Evolutionary conservation across 2,797 vertebrate species (phyloP), one percentile per base, ranked within the genome.

Genomic region (Pachyuromys duprasi): DNA sequence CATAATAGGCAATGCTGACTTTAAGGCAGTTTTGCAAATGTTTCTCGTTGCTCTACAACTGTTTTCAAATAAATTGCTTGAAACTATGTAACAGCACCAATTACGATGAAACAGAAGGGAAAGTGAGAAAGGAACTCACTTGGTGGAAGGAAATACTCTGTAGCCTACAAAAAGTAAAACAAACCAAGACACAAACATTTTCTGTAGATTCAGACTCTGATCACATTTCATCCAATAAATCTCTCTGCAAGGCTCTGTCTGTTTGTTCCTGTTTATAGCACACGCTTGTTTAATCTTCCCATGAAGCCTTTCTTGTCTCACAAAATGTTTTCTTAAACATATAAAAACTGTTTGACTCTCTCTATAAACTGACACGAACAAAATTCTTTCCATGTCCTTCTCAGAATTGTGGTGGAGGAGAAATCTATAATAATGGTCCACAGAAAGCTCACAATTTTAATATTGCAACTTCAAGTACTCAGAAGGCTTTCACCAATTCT

Each of bases 221-320:
- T 96, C 91, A 83, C 57, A 74, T 81, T 62, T 78, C 76, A 92
- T 76, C 75, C 86, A 76, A 95, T 97, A 96, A 97, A 96, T 97
- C 96, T 98, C 96, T 69, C 87, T 49, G 76, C 60, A 94, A 83
- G 94, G 78, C 89, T 89, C 69, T 22, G 39, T 76, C 5, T 94
- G 83, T 95, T 97, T 96, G 89, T 92, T 97, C 96, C 97, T 98
- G 96, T 97, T 97, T 97, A 97, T 92, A 96, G 15, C 28, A 79
- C 53, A 53, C 62, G 63, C 91, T 91, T 94, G 96, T 96, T 95
- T 97, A 95, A 97, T 97, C 90, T 97, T 97, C 88, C 91, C 80
- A 95, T 86, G 89, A 93, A 96, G 87, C 15, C 93, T 95, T 97
- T 97, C 95, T 97, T 96, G 89, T 97, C 76, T 96, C 95, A 93